These are phyloP conservation scores for Leuciscus idus DNA, from an alignment of 2,113 vertebrate species.

Conservation along the genomic window DNA sequence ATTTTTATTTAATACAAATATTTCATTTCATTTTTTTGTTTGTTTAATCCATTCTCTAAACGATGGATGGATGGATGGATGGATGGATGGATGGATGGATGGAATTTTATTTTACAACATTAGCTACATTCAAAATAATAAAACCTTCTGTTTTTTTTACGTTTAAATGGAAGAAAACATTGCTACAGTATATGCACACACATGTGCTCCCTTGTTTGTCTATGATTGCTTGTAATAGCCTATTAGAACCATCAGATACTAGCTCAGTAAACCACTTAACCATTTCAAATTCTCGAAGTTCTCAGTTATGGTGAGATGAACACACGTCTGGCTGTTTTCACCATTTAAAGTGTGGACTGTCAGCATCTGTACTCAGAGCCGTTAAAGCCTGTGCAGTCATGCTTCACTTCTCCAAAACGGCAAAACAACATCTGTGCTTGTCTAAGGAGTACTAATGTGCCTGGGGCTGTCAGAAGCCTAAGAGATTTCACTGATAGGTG, in stretches of 20 bases:
- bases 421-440: constrained; percentile 57
- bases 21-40: background rate
- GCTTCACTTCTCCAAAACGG: constrained; percentile 26
- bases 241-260: background rate
- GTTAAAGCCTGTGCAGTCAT: background rate
- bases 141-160: background rate
- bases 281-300: background rate
- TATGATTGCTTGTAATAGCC: background rate
- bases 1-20: background rate
- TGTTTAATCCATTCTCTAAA: background rate
- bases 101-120: background rate
- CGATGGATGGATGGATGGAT: too few relatives aligned
- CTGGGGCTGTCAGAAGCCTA: constrained; percentile 41
- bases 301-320: background rate
- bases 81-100: too few relatives aligned
- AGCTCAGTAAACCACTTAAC: background rate
- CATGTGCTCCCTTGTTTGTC: background rate
- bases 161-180: background rate
- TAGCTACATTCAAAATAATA: background rate
- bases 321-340: constrained; percentile 18
- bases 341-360: background rate
- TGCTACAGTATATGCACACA: background rate
- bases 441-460: constrained; percentile 33
- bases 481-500: constrained; percentile 32
- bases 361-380: constrained; percentile 12